Conservation (phyloP, 2,797 vertebrate species). For the Alcedo quadribrachys region DNA sequence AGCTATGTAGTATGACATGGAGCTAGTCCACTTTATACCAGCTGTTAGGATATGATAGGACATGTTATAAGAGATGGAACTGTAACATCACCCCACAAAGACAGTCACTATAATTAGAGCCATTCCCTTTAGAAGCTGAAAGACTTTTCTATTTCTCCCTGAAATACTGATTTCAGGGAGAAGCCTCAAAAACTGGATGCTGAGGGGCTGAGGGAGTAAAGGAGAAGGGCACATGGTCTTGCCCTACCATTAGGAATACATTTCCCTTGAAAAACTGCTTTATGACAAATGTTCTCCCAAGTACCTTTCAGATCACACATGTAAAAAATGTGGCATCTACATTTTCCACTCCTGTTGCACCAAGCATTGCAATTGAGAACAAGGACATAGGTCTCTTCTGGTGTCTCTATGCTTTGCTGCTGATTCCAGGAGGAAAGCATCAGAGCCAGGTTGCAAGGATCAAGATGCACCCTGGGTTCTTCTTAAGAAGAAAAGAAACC, state of each 20-base stretch:
- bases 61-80: not conserved
- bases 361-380: not conserved
- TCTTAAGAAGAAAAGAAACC: not conserved
- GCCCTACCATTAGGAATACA: not conserved
- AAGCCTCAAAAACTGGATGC: not conserved
- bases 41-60: not conserved
- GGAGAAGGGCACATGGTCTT: not conserved
- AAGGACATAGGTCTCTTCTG: not conserved
- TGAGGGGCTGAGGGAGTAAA: not conserved
- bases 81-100: not conserved
- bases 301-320: not conserved
- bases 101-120: not conserved
- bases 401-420: not conserved
- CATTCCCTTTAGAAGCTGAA: not conserved
- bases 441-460: not conserved
- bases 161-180: not conserved
- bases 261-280: not conserved
- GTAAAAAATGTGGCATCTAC: not conserved
- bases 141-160: not conserved
- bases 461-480: not conserved
- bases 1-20: not conserved
- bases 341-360: not conserved
- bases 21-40: not conserved
- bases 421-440: not conserved
- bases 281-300: not conserved